These are phyloP conservation scores for Dolichoris vasculosae DNA, from an alignment of 1,140 invertebrate genomes.

Conservation along the genomic window DNA sequence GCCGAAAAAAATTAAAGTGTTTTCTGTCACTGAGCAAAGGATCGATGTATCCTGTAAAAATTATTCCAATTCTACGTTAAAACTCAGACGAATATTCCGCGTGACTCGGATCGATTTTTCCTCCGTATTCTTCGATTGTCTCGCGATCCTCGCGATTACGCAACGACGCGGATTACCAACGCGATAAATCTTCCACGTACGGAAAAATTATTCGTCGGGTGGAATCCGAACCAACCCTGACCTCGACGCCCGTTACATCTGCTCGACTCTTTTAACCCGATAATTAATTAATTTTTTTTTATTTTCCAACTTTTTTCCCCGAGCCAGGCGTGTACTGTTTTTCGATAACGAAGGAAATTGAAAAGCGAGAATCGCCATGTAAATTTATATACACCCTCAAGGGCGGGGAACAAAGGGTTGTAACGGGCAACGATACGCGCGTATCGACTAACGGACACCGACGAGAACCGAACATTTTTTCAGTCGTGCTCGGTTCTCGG, in stretches of 20 bases:
- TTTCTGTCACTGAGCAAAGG: background rate
- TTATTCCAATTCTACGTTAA: too few relatives aligned
- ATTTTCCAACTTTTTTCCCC: background rate
- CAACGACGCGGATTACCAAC: too few relatives aligned
- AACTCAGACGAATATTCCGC: too few relatives aligned
- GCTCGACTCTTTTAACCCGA: background rate
- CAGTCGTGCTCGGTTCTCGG: slow-evolving; percentile 41
- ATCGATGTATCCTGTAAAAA: too few relatives aligned
- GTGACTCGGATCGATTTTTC: too few relatives aligned
- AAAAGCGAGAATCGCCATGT: slow-evolving; percentile 25
- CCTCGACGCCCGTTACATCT: too few relatives aligned
- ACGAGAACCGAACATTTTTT: slow-evolving; percentile 23
- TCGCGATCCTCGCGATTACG: too few relatives aligned
- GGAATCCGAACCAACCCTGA: too few relatives aligned
- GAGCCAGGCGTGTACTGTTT: background rate
- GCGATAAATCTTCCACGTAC: too few relatives aligned
- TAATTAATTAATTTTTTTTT: background rate
- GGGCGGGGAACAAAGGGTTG: background rate
- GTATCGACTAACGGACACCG: slow-evolving; percentile 3
- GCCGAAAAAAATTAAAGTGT: too few relatives aligned
- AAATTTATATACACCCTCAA: background rate
- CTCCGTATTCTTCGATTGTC: too few relatives aligned
- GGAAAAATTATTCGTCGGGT: too few relatives aligned
- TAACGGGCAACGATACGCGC: background rate
- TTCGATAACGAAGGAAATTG: slow-evolving; percentile 5